Evolutionary conservation across 2,888 invertebrate species (phyloP).

Genomic region (Hirtodrosophila histrioides): DNA sequence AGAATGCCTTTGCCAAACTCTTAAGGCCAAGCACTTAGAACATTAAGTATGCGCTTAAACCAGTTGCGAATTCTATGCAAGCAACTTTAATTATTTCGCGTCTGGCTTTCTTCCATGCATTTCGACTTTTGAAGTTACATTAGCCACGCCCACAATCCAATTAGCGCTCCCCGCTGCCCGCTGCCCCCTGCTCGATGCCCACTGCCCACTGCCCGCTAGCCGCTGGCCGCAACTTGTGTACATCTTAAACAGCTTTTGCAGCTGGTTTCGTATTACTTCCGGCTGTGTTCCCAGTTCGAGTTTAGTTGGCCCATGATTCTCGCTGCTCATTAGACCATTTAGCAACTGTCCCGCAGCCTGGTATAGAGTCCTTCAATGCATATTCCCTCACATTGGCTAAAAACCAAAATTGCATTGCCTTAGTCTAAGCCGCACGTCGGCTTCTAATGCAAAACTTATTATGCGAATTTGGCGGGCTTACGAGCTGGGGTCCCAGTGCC

Average conservation of each 20-base stretch:
- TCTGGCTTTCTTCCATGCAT: too few species aligned
- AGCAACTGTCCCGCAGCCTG: constrained; percentile 14
- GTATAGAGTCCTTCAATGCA: neutral
- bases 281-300: constrained; percentile 11
- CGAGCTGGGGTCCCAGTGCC: constrained; percentile 24
- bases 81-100: too few species aligned
- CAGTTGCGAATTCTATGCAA: too few species aligned
- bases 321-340: constrained; percentile 49
- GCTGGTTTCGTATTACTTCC: constrained; percentile 4
- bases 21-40: too few species aligned
- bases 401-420: constrained; percentile 57
- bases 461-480: constrained; percentile 60
- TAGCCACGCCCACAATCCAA: constrained; percentile 12
- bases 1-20: too few species aligned
- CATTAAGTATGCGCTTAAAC: too few species aligned
- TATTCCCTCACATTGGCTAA: constrained; percentile 30
- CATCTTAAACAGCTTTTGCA: constrained; percentile 5
- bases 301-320: neutral
- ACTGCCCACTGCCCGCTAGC: neutral
- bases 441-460: constrained; percentile 65
- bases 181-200: too few species aligned
- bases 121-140: constrained; percentile 3
- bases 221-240: neutral
- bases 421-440: constrained; percentile 27
- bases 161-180: constrained; percentile 12